Percentiles rank a stretch among this genome's conserved stretches.
These are phyloP conservation scores for Nemurella pictetii DNA, from an alignment of 2,888 invertebrate genomes.

Conservation along the genomic window DNA sequence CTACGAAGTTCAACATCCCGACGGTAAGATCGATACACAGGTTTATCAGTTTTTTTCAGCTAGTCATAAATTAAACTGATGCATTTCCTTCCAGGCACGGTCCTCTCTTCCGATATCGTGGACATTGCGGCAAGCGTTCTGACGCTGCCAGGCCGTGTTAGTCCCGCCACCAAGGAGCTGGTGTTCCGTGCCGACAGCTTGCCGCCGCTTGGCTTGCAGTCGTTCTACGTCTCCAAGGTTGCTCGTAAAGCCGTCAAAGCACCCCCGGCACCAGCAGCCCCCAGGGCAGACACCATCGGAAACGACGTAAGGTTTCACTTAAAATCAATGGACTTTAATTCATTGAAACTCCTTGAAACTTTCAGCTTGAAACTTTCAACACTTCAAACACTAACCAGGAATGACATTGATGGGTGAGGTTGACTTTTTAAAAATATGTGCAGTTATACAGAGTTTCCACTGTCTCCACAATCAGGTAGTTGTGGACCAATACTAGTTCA, in stretches of 20 bases:
- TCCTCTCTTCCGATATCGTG: slow-evolving; percentile 46
- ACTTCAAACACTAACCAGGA: too few relatives aligned
- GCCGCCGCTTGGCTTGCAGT: slow-evolving; percentile 47
- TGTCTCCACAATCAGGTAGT: too few relatives aligned
- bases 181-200: slow-evolving; percentile 49
- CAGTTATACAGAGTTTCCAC: too few relatives aligned
- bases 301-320: slow-evolving; percentile 7
- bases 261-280: not conserved
- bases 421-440: too few relatives aligned
- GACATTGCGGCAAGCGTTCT: slow-evolving; percentile 48
- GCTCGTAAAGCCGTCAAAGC: not conserved
- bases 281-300: not conserved
- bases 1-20: slow-evolving; percentile 49
- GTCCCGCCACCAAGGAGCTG: slow-evolving; percentile 50
- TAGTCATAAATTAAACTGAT: too few relatives aligned
- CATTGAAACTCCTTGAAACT: too few relatives aligned
- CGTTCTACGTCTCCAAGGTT: slow-evolving; percentile 42
- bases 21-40: too few relatives aligned
- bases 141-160: slow-evolving; percentile 50
- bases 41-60: too few relatives aligned
- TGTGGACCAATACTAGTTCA: too few relatives aligned
- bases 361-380: too few relatives aligned
- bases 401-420: too few relatives aligned
- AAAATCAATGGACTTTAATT: too few relatives aligned
- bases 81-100: slow-evolving; percentile 54